These are phyloP conservation scores for Maniola hyperantus DNA, from an alignment of 2,888 invertebrate species.

Conservation along the genomic window DNA sequence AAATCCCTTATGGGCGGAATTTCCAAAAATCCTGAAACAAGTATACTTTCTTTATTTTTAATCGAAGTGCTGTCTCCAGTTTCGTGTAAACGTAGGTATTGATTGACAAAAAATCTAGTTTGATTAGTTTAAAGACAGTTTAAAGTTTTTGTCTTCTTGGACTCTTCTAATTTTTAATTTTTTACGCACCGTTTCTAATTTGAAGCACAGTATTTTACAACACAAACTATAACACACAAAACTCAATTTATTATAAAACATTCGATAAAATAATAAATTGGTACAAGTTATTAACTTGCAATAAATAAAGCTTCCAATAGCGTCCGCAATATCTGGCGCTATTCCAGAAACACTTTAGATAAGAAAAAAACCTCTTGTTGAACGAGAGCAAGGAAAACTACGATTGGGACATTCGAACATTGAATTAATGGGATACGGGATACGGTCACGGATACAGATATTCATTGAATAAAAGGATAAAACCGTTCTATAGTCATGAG, in stretches of 20 bases:
- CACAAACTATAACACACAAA: not conserved
- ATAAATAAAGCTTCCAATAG: slow-evolving; percentile 70
- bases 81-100: no score
- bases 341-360: slow-evolving; percentile 69
- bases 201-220: not conserved
- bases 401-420: slow-evolving; percentile 56
- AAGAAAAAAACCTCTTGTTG: slow-evolving; percentile 54
- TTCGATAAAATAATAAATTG: slow-evolving; percentile 60
- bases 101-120: no score
- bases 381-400: slow-evolving; percentile 43
- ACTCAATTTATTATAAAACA: not conserved
- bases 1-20: no score
- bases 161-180: no score
- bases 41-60: no score
- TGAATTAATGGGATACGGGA: slow-evolving; percentile 53
- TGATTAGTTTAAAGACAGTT: no score
- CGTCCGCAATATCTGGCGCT: slow-evolving; percentile 63
- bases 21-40: no score
- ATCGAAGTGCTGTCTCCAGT: no score
- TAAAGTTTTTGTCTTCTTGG: no score
- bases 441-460: slow-evolving; percentile 38
- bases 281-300: slow-evolving; percentile 74
- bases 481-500: slow-evolving; percentile 37
- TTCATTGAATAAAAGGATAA: slow-evolving; percentile 40
- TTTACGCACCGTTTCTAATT: no score